Conservation (phyloP, 2,888 invertebrate genomes). For the Gortyna flavago region DNA sequence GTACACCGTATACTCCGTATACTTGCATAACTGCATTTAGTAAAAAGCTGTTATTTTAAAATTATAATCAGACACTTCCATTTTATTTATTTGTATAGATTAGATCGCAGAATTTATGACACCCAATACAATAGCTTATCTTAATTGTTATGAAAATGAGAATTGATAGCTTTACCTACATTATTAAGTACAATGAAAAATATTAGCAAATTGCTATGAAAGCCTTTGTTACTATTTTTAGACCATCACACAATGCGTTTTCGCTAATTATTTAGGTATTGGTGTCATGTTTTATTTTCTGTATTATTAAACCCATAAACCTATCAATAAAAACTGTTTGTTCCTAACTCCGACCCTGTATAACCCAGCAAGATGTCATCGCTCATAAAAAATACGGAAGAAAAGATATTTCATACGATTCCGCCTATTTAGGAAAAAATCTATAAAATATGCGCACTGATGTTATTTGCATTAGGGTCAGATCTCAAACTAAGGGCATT, state of each 20-base stretch:
- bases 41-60: too few relatives aligned
- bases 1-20: too few relatives aligned
- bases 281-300: not conserved
- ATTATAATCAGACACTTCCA: too few relatives aligned
- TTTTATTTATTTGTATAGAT: not conserved
- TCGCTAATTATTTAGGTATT: not conserved
- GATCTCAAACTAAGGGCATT: not conserved
- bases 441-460: conserved; percentile 24
- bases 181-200: conserved; percentile 44
- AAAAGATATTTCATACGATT: conserved; percentile 51
- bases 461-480: conserved; percentile 25
- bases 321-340: not conserved
- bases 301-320: too few relatives aligned
- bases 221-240: not conserved
- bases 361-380: conserved; percentile 32
- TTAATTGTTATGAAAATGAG: conserved; percentile 42
- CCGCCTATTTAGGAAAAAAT: conserved; percentile 24
- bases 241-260: not conserved
- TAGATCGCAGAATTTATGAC: conserved; percentile 12
- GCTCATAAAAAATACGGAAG: conserved; percentile 52
- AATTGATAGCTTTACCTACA: conserved; percentile 40
- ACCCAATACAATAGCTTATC: conserved; percentile 28
- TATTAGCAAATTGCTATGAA: conserved; percentile 1
- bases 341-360: conserved; percentile 43
- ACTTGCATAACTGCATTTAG: too few relatives aligned